These are phyloP conservation scores for Lobophora halterata DNA, from an alignment of 2,888 invertebrate species.

Conservation along the genomic window DNA sequence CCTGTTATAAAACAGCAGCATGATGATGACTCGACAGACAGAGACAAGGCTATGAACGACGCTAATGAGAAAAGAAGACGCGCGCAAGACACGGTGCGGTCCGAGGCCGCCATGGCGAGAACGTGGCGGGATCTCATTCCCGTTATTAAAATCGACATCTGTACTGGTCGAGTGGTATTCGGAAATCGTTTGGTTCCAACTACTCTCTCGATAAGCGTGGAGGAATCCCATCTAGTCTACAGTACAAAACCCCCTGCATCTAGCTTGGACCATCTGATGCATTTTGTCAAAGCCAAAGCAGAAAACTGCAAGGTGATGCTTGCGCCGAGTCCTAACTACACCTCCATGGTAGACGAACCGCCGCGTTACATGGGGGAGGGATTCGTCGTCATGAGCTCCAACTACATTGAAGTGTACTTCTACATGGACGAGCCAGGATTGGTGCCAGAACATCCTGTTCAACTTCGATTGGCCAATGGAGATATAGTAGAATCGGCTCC, in stretches of 20 bases:
- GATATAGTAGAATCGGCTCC: slow-evolving; percentile 96
- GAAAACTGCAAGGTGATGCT: slow-evolving; percentile 97
- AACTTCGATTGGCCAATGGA: slow-evolving; percentile 93
- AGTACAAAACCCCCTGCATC: slow-evolving; percentile 97
- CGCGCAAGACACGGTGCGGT: slow-evolving; percentile 78
- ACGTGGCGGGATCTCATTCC: slow-evolving; percentile 98
- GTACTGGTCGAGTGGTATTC: slow-evolving; percentile 94
- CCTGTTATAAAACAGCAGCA: slow-evolving; percentile 87
- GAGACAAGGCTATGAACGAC: slow-evolving; percentile 82
- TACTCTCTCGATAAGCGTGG: slow-evolving; percentile 93
- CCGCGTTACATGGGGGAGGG: slow-evolving; percentile 98
- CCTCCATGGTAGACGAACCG: slow-evolving; percentile 95
- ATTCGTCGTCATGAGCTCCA: slow-evolving; percentile 97
- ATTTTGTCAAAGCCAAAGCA: slow-evolving; percentile 95
- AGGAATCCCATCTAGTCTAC: slow-evolving; percentile 96
- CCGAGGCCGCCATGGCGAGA: slow-evolving; percentile 91
- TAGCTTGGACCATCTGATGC: slow-evolving; percentile 96
- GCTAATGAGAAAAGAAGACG: slow-evolving; percentile 81
- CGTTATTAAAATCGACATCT: slow-evolving; percentile 96
- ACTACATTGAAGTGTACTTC: slow-evolving; percentile 96
- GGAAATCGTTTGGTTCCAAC: slow-evolving; percentile 97
- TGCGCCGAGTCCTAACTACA: slow-evolving; percentile 97
- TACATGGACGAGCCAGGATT: slow-evolving; percentile 98
- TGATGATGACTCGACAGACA: slow-evolving; percentile 75
- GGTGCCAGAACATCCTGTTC: slow-evolving; percentile 95